Evolutionary conservation across 2,888 invertebrate species (phyloP).

Genomic region (Lacanobia wlatinum): DNA sequence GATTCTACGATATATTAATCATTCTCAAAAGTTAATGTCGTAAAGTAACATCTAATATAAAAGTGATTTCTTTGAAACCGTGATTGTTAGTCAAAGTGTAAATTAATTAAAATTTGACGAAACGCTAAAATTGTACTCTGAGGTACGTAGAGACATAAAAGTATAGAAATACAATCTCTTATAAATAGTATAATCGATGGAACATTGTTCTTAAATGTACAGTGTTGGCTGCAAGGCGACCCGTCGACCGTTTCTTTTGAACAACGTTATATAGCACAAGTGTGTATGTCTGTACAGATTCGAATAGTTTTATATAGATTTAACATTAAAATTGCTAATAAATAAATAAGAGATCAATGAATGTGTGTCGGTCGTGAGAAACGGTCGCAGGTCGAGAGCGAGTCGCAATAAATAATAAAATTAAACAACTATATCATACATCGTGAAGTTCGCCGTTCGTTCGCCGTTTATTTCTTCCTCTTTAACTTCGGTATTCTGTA

Average conservation of each 20-base stretch:
- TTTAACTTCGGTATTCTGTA: conserved; percentile 90
- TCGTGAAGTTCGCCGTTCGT: conserved; percentile 83
- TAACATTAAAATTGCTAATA: conserved; percentile 54
- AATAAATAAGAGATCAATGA: conserved; percentile 73
- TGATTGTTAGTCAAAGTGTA: conserved; percentile 75
- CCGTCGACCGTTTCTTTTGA: conserved; percentile 58
- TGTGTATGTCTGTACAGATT: conserved; percentile 59
- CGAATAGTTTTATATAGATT: conserved; percentile 41
- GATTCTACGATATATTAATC: conserved; percentile 62
- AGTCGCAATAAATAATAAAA: conserved; percentile 84
- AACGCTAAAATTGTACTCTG: conserved; percentile 74
- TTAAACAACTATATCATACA: conserved; percentile 87
- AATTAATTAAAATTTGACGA: conserved; percentile 72
- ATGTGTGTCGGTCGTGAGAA: conserved; percentile 48
- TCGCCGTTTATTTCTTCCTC: conserved; percentile 85
- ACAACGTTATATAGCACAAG: conserved; percentile 39
- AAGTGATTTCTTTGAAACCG: conserved; percentile 84
- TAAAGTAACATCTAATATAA: conserved; percentile 72
- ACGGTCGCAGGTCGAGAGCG: conserved; percentile 58
- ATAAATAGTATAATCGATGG: conserved; percentile 71
- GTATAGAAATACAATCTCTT: conserved; percentile 68
- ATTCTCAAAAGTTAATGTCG: conserved; percentile 68
- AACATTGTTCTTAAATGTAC: conserved; percentile 74
- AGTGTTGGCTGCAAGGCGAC: conserved; percentile 66
- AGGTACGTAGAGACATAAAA: conserved; percentile 69